Conservation (phyloP, 1,140 invertebrate species). For the Mercenaria mercenaria region DNA sequence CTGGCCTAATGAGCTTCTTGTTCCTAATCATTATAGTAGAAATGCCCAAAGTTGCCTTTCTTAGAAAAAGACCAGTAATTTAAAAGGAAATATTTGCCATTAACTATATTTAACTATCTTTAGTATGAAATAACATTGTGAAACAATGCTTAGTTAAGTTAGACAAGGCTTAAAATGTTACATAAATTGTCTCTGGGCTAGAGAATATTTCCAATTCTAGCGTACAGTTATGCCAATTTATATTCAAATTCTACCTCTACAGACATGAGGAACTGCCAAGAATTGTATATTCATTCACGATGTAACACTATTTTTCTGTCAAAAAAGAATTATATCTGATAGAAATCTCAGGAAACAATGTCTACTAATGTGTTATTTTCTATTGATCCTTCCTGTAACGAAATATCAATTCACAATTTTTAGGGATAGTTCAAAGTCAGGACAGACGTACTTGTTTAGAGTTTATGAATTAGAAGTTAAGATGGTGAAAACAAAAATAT, state of each 20-base stretch:
- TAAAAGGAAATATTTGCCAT: conserved; percentile 12
- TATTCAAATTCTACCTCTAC: neutral
- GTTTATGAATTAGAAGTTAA: too few species aligned
- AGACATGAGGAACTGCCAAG: neutral
- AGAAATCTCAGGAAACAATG: neutral
- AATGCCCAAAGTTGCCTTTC: neutral
- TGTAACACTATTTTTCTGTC: neutral
- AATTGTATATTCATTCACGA: too few species aligned
- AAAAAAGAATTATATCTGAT: neutral
- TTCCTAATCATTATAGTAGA: neutral
- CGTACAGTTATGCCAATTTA: neutral
- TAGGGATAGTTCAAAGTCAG: too few species aligned
- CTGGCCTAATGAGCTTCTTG: neutral
- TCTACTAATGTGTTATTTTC: neutral
- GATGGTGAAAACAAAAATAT: too few species aligned
- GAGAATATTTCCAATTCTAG: neutral
- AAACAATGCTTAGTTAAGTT: neutral
- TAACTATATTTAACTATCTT: neutral
- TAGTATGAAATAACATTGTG: neutral
- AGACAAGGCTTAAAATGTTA: neutral
- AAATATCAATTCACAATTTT: too few species aligned
- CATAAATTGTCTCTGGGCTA: neutral
- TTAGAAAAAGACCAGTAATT: neutral
- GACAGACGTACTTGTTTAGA: too few species aligned
- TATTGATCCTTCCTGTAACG: neutral